A percentile compares a stretch with the other conserved stretches of the same genome.
Conservation (phyloP, 1,140 invertebrate genomes). For the Drosophila varians region DNA sequence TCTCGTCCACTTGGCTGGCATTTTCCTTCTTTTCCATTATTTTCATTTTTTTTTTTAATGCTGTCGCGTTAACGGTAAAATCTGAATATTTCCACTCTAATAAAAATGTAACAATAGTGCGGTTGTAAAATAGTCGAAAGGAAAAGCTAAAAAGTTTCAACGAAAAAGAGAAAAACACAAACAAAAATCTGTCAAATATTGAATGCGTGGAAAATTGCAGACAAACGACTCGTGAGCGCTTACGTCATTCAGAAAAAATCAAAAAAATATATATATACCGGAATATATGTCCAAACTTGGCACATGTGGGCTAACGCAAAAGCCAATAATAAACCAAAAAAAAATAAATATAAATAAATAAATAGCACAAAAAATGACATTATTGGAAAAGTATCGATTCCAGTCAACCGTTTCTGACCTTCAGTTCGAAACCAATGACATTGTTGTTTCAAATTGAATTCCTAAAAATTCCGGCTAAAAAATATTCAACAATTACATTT, state of each 20-base stretch:
- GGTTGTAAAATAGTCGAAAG: constrained; percentile 17
- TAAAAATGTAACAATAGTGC: constrained; percentile 3
- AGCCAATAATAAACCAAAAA: constrained; percentile 53
- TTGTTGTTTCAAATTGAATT: constrained; percentile 1
- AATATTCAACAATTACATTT: no score
- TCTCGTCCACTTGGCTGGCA: constrained; percentile 41
- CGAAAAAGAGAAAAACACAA: background rate
- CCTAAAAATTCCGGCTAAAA: background rate
- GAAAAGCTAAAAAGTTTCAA: background rate
- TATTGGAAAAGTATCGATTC: constrained; percentile 37
- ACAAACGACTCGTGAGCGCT: constrained; percentile 68
- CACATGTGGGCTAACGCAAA: constrained; percentile 58
- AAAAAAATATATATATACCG: constrained; percentile 53
- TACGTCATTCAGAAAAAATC: constrained; percentile 65
- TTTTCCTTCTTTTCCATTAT: constrained; percentile 23
- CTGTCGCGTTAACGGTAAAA: constrained; percentile 30
- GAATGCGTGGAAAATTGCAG: constrained; percentile 44
- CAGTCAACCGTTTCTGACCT: constrained; percentile 24
- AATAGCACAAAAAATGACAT: constrained; percentile 2
- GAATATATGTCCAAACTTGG: constrained; percentile 55
- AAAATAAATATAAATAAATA: constrained; percentile 8
- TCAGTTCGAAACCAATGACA: constrained; percentile 25
- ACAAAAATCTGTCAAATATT: constrained; percentile 23
- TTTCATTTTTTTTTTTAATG: constrained; percentile 24
- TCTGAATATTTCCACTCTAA: constrained; percentile 4